Percentiles rank a stretch among this genome's conserved stretches.
Conservation (phyloP, 2,113 vertebrate genomes). For the Percopsis transmontana region DNA sequence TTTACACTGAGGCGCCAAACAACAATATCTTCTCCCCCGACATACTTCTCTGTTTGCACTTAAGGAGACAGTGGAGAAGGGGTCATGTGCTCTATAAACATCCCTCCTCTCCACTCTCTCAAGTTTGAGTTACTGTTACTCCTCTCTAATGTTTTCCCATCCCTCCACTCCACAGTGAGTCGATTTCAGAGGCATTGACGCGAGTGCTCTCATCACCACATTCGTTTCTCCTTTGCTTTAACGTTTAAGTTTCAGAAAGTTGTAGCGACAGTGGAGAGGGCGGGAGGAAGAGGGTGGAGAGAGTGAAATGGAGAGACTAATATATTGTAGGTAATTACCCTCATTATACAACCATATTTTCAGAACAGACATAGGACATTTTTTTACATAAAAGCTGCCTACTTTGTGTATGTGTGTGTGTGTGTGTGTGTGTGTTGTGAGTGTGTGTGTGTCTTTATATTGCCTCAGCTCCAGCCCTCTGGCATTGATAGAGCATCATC, state of each 20-base stretch:
- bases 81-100: too few species aligned
- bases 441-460: constrained; percentile 21
- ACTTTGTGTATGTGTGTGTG: constrained; percentile 3
- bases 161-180: too few species aligned
- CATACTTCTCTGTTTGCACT: too few species aligned
- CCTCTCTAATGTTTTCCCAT: too few species aligned
- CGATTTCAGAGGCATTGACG: too few species aligned
- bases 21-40: too few species aligned
- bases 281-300: constrained; percentile 11
- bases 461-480: constrained; percentile 44
- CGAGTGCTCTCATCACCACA: too few species aligned
- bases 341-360: constrained; percentile 62
- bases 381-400: constrained; percentile 12
- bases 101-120: too few species aligned
- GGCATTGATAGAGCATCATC: constrained; percentile 67
- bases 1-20: too few species aligned
- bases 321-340: constrained; percentile 46
- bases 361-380: constrained; percentile 40
- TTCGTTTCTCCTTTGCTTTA: too few species aligned
- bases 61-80: too few species aligned
- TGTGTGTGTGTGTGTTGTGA: not conserved
- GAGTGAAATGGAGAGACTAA: constrained; percentile 49
- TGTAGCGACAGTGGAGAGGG: constrained; percentile 1
- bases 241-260: constrained; percentile 33
- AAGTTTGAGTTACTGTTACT: too few species aligned